A percentile compares a stretch with the other conserved stretches of the same genome.
phyloP scores from a whole-genome alignment of 2,797 vertebrate species.

The Hippoglossus hippoglossus region DNA sequence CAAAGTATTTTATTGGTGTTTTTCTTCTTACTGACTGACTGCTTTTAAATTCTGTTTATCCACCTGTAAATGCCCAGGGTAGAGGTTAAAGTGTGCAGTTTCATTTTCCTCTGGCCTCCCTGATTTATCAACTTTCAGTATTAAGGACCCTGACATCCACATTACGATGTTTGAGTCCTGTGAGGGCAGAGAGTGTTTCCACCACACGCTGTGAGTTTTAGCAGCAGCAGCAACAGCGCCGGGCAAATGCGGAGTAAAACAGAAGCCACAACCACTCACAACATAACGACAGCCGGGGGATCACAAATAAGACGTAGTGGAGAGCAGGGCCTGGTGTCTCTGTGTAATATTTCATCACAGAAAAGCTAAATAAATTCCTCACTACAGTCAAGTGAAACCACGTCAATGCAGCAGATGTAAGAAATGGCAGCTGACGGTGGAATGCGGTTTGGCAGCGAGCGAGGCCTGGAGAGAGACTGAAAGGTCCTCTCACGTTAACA shows the following conservation, averaged over 20 bases:
- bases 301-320: conserved; percentile 75
- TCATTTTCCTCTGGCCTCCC: conserved; percentile 1
- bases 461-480: conserved; percentile 60
- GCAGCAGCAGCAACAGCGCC: conserved; percentile 7
- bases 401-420: conserved; percentile 86
- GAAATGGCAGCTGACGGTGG: conserved; percentile 83
- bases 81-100: conserved; percentile 2
- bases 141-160: conserved; percentile 20
- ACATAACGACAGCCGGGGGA: conserved; percentile 78
- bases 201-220: conserved; percentile 8
- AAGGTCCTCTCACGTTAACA: conserved; percentile 78
- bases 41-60: neutral
- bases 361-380: conserved; percentile 85
- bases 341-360: conserved; percentile 85
- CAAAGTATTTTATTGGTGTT: neutral
- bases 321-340: conserved; percentile 69
- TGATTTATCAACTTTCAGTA: conserved; percentile 19
- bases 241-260: conserved; percentile 69
- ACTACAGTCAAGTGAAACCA: conserved; percentile 80
- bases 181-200: conserved; percentile 45
- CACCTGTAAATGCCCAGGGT: neutral
- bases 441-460: conserved; percentile 82
- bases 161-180: conserved; percentile 18
- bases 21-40: conserved; percentile 1
- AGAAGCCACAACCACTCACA: conserved; percentile 75